Evolutionary conservation across 2,113 vertebrate genomes (phyloP).

Genomic region (Galbula dea): DNA sequence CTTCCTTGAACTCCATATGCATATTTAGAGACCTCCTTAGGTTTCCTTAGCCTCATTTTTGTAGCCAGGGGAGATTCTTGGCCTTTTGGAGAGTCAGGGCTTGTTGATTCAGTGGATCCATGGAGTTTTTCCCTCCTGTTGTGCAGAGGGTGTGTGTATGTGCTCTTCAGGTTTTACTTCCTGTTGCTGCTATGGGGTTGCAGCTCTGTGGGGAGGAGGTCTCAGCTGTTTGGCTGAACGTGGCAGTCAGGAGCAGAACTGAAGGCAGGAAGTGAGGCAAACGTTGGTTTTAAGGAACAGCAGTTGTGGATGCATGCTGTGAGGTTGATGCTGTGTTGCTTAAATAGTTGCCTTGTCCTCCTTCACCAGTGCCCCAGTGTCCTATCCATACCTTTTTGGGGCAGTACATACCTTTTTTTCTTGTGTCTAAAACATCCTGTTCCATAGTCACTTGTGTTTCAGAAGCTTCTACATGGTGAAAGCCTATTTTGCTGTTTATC

Average conservation of each 20-base stretch:
- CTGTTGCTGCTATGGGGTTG: fast-evolving
- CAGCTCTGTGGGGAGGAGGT: background rate
- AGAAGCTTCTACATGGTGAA: background rate
- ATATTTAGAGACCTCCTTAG: background rate
- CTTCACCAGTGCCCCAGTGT: too few species aligned
- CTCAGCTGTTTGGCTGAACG: background rate
- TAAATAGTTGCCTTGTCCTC: background rate
- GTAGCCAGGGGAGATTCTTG: background rate
- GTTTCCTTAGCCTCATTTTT: background rate
- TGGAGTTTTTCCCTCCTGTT: fast-evolving
- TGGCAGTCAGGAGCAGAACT: background rate
- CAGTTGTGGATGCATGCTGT: fast-evolving
- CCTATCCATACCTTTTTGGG: background rate
- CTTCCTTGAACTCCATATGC: background rate
- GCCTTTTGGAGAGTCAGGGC: background rate
- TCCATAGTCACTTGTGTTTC: background rate
- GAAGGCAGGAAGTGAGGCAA: background rate
- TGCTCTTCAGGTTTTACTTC: background rate
- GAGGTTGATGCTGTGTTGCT: background rate
- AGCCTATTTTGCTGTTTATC: background rate
- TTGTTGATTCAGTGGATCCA: fast-evolving
- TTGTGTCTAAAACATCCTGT: background rate
- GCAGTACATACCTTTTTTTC: background rate
- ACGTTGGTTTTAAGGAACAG: background rate
- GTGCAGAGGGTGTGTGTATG: background rate